phyloP scores from a whole-genome alignment of 2,888 invertebrate genomes.

The Ornithoptera alexandrae region DNA sequence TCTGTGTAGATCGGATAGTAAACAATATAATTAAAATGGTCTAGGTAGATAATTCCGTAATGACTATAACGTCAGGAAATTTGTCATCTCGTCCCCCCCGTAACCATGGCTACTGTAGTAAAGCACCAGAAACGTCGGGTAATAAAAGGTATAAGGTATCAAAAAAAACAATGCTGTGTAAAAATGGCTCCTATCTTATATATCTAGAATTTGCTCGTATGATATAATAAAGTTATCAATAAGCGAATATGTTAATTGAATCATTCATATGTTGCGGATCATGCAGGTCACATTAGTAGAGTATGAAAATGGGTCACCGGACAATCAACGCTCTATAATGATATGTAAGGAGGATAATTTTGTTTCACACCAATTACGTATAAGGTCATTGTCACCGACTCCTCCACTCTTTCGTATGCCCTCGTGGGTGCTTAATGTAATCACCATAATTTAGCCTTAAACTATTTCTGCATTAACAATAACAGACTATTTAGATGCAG shows the following conservation, averaged over 20 bases:
- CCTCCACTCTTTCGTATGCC: constrained; percentile 27
- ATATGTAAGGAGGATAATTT: constrained; percentile 68
- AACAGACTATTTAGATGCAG: neutral
- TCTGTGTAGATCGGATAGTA: too few species aligned
- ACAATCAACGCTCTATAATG: constrained; percentile 63
- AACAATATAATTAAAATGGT: too few species aligned
- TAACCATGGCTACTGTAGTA: too few species aligned
- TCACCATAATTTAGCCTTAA: neutral
- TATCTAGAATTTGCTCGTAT: neutral
- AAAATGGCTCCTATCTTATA: neutral
- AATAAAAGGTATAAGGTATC: too few species aligned
- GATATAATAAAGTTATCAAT: constrained; percentile 5
- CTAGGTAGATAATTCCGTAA: too few species aligned
- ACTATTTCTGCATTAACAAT: neutral
- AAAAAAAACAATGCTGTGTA: too few species aligned
- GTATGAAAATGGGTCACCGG: constrained; percentile 59
- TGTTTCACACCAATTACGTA: constrained; percentile 41
- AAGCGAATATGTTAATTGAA: constrained; percentile 18
- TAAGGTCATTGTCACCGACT: constrained; percentile 47
- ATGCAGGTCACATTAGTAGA: constrained; percentile 31
- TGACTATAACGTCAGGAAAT: too few species aligned
- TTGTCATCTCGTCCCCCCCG: too few species aligned
- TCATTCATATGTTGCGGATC: constrained; percentile 31
- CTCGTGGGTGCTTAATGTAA: constrained; percentile 13
- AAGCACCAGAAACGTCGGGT: too few species aligned